Evolutionary conservation across 2,888 invertebrate species (phyloP), one percentile per base, ranked within the genome.

Genomic region (Carabus problematicus): DNA sequence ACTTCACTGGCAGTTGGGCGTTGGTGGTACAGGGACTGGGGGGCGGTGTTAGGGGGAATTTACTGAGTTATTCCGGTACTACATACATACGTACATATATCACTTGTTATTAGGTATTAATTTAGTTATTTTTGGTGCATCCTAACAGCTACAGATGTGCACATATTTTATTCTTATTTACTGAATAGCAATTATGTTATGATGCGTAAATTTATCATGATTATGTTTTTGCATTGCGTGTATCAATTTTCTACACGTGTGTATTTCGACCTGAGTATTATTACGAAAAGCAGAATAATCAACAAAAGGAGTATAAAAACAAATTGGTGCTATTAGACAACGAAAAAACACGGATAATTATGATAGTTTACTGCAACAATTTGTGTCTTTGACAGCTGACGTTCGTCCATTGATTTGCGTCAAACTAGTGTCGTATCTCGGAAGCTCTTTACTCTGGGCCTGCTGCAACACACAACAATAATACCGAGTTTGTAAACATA

Each of bases 361-460:
- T 39, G 9, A 56, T 29, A 56, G 14, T 56, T 56, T 56, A 39
- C 56, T 29, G 77, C 91, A 91, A 78, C 88, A 91, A 63, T 86
- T 86, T 70, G 85, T 84, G 76, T 91, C 91, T 68, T 87, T 88
- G 45, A 90, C 86, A 8, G 89, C 85, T 59, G 90, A 88, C 14
- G 90, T 89, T 78, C 89, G 88, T 43, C 90, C 90, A 76, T 90
- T 90, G 75, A 91, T 88, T 49, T 88, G 88, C 39, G 91, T 89
- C 76, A 88, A 83, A 77, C 87, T 89, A 59, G 88, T 86, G 75
- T 91, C 91, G 76, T 92, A 91, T 79, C 91, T 88, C 39, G 91
- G 90, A 74, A 91, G 81, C 82, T 92, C 93, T 83, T 92, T 92
- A 83, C 89, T 91, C 81, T 92, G 88, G n/a, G 93, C 93, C 87